A percentile compares a stretch with the other conserved stretches of the same genome.
phyloP scores from a whole-genome alignment of 2,888 invertebrate genomes.

The Meloe dianella region DNA sequence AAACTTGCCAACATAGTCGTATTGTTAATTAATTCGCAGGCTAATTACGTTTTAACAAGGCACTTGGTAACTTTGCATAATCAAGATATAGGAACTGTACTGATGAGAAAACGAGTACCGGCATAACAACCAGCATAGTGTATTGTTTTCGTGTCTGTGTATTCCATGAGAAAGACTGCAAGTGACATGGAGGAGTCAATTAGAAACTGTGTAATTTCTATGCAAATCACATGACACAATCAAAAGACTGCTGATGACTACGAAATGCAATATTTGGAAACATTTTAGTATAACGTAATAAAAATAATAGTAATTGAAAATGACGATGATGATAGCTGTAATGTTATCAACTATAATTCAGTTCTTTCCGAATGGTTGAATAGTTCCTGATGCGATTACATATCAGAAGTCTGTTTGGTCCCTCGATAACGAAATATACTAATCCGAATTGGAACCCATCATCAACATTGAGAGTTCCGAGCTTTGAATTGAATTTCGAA shows the following conservation, averaged over 20 bases:
- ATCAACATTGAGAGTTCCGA: constrained; percentile 47
- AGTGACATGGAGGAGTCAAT: constrained; percentile 23
- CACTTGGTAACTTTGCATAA: constrained; percentile 33
- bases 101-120: constrained; percentile 31
- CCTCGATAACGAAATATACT: constrained; percentile 50
- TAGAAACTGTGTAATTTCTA: constrained; percentile 27
- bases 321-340: constrained; percentile 42
- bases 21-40: constrained; percentile 31
- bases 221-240: constrained; percentile 40
- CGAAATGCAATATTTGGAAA: background rate
- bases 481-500: constrained; percentile 50
- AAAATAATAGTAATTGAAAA: constrained; percentile 45
- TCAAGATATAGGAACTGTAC: constrained; percentile 24
- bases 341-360: constrained; percentile 48
- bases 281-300: constrained; percentile 11
- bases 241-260: constrained; percentile 36
- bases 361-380: constrained; percentile 51
- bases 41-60: constrained; percentile 35
- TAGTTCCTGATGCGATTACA: constrained; percentile 51
- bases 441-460: constrained; percentile 52
- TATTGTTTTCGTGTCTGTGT: constrained; percentile 22
- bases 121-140: constrained; percentile 18
- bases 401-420: constrained; percentile 37
- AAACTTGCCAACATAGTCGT: constrained; percentile 13
- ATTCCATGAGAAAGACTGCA: constrained; percentile 18